Conservation (phyloP, 2,797 vertebrate genomes). For the Eleutherodactylus coqui region DNA sequence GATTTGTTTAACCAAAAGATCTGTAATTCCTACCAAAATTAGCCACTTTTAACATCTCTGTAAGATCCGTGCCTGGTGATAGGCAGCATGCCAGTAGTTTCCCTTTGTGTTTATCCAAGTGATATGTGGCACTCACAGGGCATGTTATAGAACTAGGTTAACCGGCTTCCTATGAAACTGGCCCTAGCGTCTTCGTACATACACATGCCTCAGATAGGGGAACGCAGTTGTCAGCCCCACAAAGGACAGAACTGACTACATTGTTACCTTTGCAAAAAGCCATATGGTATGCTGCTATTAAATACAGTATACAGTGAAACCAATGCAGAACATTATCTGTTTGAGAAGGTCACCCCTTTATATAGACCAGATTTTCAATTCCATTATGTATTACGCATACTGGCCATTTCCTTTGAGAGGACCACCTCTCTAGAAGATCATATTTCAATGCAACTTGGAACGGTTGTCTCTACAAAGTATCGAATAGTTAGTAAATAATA, state of each 20-base stretch:
- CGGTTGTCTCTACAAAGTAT: too few relatives aligned
- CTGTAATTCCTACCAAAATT: background rate
- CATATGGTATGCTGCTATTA: background rate
- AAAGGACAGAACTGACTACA: background rate
- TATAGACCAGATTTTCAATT: too few relatives aligned
- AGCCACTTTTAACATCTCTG: background rate
- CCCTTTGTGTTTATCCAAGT: background rate
- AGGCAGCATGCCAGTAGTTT: background rate
- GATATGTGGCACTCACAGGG: background rate
- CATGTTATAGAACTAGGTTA: background rate
- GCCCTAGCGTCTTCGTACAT: background rate
- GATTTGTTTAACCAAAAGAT: background rate
- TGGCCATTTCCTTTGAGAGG: too few relatives aligned
- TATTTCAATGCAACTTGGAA: too few relatives aligned
- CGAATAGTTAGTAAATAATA: too few relatives aligned
- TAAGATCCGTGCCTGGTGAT: background rate
- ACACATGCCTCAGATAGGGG: background rate
- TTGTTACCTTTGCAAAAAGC: background rate
- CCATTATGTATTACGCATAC: too few relatives aligned
- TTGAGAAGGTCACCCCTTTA: too few relatives aligned
- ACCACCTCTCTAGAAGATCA: too few relatives aligned
- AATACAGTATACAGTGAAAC: too few relatives aligned
- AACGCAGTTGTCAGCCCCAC: background rate
- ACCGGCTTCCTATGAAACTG: background rate
- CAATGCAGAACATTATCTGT: too few relatives aligned